A percentile compares a stretch with the other conserved stretches of the same genome.
phyloP scores from a whole-genome alignment of 2,797 vertebrate species.

The Liparis tanakae region DNA sequence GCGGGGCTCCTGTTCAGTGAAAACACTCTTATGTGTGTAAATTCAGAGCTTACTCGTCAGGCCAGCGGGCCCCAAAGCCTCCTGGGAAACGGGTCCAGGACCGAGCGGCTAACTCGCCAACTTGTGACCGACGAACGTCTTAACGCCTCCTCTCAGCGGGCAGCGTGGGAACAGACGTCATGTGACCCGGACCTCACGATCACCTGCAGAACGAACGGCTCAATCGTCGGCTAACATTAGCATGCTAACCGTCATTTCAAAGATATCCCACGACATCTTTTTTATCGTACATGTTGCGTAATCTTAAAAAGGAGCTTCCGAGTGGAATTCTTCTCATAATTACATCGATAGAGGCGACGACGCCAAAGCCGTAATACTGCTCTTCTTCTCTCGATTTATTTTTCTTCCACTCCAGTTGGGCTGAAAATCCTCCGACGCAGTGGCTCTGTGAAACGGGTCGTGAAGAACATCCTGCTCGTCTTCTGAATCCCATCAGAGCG shows the following conservation, averaged over 20 bases:
- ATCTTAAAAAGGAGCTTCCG: background rate
- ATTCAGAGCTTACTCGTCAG: background rate
- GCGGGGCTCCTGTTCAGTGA: background rate
- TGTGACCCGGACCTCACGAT: constrained; percentile 18
- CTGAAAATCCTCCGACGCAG: background rate
- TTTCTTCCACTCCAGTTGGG: constrained; percentile 15
- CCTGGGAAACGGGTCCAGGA: constrained; percentile 47
- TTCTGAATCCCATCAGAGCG: background rate
- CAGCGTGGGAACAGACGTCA: constrained; percentile 32
- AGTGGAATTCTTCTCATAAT: constrained; percentile 27
- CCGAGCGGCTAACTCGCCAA: background rate
- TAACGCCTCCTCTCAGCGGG: background rate
- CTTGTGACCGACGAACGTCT: constrained; percentile 12
- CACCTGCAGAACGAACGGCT: no score
- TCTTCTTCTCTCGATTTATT: background rate
- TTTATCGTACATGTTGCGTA: no score
- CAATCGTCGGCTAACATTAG: no score
- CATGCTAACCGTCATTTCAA: no score
- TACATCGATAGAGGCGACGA: background rate
- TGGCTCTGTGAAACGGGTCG: constrained; percentile 20
- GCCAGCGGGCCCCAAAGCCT: constrained; percentile 44
- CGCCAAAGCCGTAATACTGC: background rate
- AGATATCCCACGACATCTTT: no score
- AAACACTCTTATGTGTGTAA: background rate
- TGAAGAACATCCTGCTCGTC: constrained; percentile 13